Percentiles rank a stretch among this genome's conserved stretches.
These are phyloP conservation scores for Ctenopoma kingsleyae DNA, from an alignment of 2,797 vertebrate genomes.

Conservation along the genomic window DNA sequence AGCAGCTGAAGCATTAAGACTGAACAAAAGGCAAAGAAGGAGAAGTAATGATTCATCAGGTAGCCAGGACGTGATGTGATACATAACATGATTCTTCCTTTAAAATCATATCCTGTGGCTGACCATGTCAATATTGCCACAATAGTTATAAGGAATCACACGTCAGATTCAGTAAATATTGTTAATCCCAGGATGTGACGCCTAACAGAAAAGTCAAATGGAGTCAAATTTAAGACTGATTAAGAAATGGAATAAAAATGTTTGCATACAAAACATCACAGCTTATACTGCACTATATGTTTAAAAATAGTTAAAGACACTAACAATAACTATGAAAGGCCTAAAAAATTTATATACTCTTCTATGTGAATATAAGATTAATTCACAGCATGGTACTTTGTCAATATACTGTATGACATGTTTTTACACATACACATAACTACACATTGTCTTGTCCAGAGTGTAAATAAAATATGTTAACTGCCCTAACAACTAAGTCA, in stretches of 20 bases:
- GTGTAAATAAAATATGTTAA: too few relatives aligned
- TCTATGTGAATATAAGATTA: background rate
- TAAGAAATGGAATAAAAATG: constrained; percentile 20
- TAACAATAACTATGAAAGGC: background rate
- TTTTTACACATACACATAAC: background rate
- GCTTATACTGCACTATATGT: background rate
- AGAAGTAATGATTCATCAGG: constrained; percentile 29
- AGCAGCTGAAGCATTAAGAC: constrained; percentile 10
- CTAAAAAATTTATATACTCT: background rate
- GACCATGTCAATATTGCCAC: background rate
- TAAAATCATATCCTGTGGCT: background rate
- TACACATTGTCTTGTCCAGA: constrained; percentile 9
- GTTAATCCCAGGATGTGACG: constrained; percentile 28
- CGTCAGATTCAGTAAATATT: background rate
- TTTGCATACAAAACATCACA: constrained; percentile 7
- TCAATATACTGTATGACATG: too few relatives aligned
- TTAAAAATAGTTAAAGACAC: background rate
- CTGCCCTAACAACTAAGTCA: too few relatives aligned
- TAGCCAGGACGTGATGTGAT: constrained; percentile 11
- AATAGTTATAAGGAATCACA: background rate
- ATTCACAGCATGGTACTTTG: background rate
- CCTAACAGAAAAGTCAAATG: too few relatives aligned
- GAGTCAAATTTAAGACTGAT: constrained; percentile 31
- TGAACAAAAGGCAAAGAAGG: constrained; percentile 20
- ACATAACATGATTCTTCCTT: constrained; percentile 12